Percentiles rank a stretch among this genome's conserved stretches.
Evolutionary conservation across 2,113 vertebrate species (phyloP).

Genomic region (Neomonachus schauinslandi): DNA sequence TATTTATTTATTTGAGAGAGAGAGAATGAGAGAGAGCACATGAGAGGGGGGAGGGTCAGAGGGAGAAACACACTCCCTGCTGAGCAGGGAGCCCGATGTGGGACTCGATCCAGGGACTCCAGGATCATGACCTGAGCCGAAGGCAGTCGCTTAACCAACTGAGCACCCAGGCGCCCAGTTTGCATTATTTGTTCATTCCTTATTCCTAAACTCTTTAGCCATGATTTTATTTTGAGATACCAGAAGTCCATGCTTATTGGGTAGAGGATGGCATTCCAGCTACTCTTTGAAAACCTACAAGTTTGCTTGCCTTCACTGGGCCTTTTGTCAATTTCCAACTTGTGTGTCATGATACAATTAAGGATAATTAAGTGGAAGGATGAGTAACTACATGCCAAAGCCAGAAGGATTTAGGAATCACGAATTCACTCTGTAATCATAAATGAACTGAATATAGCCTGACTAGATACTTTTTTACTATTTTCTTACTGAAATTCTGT

Average conservation of each 20-base stretch:
- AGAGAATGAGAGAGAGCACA: too few species aligned
- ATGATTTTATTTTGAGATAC: not conserved
- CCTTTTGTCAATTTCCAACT: not conserved
- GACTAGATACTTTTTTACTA: not conserved
- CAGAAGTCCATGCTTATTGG: not conserved
- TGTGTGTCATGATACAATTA: not conserved
- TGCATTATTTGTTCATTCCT: not conserved
- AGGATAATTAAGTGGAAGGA: not conserved
- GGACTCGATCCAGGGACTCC: too few species aligned
- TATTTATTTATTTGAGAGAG: too few species aligned
- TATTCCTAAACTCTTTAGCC: slow-evolving; percentile 22
- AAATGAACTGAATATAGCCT: not conserved
- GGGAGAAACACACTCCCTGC: too few species aligned
- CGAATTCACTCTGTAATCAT: not conserved
- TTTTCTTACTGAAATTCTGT: not conserved
- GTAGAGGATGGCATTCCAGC: not conserved
- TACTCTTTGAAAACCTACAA: not conserved
- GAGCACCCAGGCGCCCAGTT: not conserved
- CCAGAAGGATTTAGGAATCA: not conserved
- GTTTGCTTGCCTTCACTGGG: not conserved
- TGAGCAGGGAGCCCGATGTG: too few species aligned
- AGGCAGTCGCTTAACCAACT: too few species aligned
- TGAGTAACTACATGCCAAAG: not conserved
- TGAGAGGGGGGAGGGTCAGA: too few species aligned
- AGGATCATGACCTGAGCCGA: too few species aligned